phyloP scores from a whole-genome alignment of 2,888 invertebrate genomes.

The Branchinecta sandiegonensis region DNA sequence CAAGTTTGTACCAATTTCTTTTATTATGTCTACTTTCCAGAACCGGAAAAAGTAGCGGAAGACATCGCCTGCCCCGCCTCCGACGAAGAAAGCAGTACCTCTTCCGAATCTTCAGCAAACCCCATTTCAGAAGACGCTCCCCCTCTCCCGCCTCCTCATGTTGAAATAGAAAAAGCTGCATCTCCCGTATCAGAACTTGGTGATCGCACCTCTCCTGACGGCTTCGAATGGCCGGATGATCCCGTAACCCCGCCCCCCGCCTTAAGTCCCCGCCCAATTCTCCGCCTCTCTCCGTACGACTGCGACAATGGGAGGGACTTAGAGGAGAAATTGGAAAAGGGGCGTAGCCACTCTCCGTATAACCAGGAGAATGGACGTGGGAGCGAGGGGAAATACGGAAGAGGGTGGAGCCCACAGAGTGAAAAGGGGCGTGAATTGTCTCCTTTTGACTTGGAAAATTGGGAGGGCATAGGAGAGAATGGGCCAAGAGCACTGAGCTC shows the following conservation, averaged over 20 bases:
- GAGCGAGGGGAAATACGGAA: conserved; percentile 25
- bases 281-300: conserved; percentile 42
- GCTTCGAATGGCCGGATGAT: conserved; percentile 36
- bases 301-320: conserved; percentile 49
- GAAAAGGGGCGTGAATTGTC: conserved; percentile 41
- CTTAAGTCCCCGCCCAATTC: conserved; percentile 19
- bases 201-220: conserved; percentile 65
- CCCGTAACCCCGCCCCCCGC: conserved; percentile 30
- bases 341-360: conserved; percentile 39
- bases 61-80: not conserved
- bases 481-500: not conserved
- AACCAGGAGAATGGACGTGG: too few species aligned
- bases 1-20: too few species aligned
- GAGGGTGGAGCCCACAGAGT: conserved; percentile 28
- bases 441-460: too few species aligned
- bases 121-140: conserved; percentile 17
- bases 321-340: conserved; percentile 31
- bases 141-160: not conserved
- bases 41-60: too few species aligned
- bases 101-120: not conserved
- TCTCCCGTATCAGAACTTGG: conserved; percentile 42
- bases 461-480: too few species aligned
- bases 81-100: not conserved
- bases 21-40: too few species aligned
- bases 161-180: conserved; percentile 29